Evolutionary conservation across 2,797 vertebrate genomes (phyloP).

Genomic region (Lithobates sylvaticus): DNA sequence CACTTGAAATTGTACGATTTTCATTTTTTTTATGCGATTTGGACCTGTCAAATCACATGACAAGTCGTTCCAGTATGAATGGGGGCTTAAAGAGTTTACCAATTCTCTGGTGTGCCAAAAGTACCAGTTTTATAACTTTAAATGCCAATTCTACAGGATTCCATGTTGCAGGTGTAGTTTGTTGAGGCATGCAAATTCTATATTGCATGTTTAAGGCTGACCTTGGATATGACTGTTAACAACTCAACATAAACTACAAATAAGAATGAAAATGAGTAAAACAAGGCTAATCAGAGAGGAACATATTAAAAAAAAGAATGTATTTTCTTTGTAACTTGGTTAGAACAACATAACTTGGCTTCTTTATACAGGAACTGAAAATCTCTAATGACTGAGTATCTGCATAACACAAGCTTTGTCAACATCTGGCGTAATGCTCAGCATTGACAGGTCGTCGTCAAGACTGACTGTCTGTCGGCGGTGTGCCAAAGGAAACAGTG

Average conservation of each 20-base stretch:
- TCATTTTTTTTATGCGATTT: too few relatives aligned
- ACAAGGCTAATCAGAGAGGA: constrained; percentile 3
- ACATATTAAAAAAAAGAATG: not conserved
- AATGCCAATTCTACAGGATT: constrained; percentile 23
- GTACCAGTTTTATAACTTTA: constrained; percentile 36
- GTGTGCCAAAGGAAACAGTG: constrained; percentile 63
- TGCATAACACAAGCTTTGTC: constrained; percentile 66
- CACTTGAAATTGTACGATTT: too few relatives aligned
- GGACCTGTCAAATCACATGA: too few relatives aligned
- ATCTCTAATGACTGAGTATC: constrained; percentile 61
- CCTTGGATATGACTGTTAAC: constrained; percentile 4
- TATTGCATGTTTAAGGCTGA: constrained; percentile 6
- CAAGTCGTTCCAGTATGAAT: too few relatives aligned
- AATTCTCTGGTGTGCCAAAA: constrained; percentile 6
- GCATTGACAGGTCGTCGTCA: constrained; percentile 63
- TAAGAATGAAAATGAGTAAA: constrained; percentile 25
- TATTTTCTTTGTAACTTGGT: constrained; percentile 34
- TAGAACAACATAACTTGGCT: constrained; percentile 59
- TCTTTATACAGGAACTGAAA: constrained; percentile 58
- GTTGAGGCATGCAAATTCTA: not conserved
- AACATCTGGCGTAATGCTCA: constrained; percentile 69
- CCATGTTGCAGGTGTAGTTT: constrained; percentile 4
- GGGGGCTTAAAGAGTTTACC: not conserved
- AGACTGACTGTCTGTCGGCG: constrained; percentile 65
- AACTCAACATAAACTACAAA: constrained; percentile 15